Evolutionary conservation across 2,888 invertebrate species (phyloP), one percentile per base, ranked within the genome.

Genomic region (Dolomedes plantarius): DNA sequence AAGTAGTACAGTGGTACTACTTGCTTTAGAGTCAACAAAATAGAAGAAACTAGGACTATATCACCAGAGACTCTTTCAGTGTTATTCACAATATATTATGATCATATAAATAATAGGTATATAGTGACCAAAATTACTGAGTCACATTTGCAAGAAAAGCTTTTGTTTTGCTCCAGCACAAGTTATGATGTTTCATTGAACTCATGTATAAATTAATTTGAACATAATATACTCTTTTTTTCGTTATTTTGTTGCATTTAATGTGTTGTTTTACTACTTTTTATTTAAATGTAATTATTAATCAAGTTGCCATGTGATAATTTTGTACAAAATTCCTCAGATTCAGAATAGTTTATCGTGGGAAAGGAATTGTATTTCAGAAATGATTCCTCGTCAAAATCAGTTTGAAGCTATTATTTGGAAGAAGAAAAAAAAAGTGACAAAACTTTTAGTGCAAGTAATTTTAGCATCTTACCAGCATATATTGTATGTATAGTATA

Each of bases 401-500:
- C n/a, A 46, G 46, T 16, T 46, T 46, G 16, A 56, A 56, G 56
- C 7, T 6, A 2, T 16, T 46, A 56, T 56, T 56, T 56, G 56
- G 11, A 41, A 56, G 56, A 56, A 1, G 11, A 41, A 56, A 56
- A 56, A 1, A 23, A 23, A 6, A 56, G 6, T 46, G 36, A 36
- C 36, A 36, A 46, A 56, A 56, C 23, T 6, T 46, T 23, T 56
- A 19, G 23, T 56, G 56, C 23, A 23, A 56, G 56, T 23, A 56
- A 56, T 23, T n/a, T 56, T 56, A 56, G 56, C 56, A 56, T 56
- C 56, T 56, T 56, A 56, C 56, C 56, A 56, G 56, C 56, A 56
- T 56, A 56, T 56, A 56, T 11, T 56, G 56, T 56, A 56, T 83
- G 77, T 85, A 85, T 73, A 85, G 77, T 77, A 67, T 36, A 78